Evolutionary conservation across 2,797 vertebrate species (phyloP).

Genomic region (Chloroceryle inda): DNA sequence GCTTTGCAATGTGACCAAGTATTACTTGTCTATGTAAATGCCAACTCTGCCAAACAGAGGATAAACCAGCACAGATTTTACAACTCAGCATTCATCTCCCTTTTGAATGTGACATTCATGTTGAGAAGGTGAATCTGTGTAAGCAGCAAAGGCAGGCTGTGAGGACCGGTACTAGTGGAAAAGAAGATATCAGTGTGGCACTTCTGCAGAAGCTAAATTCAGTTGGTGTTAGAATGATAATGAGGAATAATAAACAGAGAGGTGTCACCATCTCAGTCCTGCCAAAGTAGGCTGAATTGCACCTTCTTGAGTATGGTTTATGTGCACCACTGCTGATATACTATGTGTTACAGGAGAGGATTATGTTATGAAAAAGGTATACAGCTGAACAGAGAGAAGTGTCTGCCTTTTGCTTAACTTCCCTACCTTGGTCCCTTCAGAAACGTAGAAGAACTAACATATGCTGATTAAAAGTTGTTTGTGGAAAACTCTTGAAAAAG

Average conservation of each 20-base stretch:
- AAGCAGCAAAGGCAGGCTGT: neutral
- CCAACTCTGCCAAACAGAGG: neutral
- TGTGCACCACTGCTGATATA: rapidly evolving
- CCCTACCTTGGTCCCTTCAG: neutral
- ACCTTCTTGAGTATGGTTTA: neutral
- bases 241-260: neutral
- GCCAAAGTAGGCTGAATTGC: neutral
- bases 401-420: neutral
- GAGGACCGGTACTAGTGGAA: neutral
- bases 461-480: neutral
- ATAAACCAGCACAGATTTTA: neutral
- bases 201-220: neutral
- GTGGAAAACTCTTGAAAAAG: neutral
- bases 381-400: neutral
- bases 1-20: neutral
- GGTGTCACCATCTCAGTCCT: neutral
- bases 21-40: neutral
- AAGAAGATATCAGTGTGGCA: neutral
- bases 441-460: neutral
- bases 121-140: neutral
- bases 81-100: neutral
- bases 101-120: neutral
- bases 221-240: neutral
- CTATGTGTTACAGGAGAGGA: neutral
- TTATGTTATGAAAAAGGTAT: neutral